Percentiles rank a stretch among this genome's conserved stretches.
Conservation (phyloP, 2,888 invertebrate genomes). For the Diaperis boleti region DNA sequence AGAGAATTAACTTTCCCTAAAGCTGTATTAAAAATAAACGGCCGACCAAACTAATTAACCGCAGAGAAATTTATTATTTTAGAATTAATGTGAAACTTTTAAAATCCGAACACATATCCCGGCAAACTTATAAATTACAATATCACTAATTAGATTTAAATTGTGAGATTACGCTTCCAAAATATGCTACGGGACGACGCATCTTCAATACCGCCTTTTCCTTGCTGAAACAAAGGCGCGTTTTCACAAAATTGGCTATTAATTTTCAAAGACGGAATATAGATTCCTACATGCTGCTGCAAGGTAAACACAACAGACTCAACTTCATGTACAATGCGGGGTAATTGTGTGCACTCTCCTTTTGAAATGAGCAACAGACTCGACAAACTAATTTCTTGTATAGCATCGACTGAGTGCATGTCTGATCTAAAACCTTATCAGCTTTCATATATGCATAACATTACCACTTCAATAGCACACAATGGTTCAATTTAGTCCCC, state of each 20-base stretch:
- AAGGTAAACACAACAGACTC: slow-evolving; percentile 31
- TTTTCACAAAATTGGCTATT: neutral
- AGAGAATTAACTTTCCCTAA: slow-evolving; percentile 32
- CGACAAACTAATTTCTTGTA: slow-evolving; percentile 42
- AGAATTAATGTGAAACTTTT: slow-evolving; percentile 27
- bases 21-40: slow-evolving; percentile 42
- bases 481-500: slow-evolving; percentile 38
- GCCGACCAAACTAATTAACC: slow-evolving; percentile 39
- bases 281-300: neutral
- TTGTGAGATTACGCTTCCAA: slow-evolving; percentile 17
- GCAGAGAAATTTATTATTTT: slow-evolving; percentile 29
- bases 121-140: slow-evolving; percentile 1
- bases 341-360: slow-evolving; percentile 38
- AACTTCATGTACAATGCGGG: slow-evolving; percentile 37
- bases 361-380: slow-evolving; percentile 28
- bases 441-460: slow-evolving; percentile 42
- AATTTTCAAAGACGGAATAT: neutral
- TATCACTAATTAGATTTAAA: slow-evolving; percentile 1
- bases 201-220: neutral
- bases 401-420: slow-evolving; percentile 18
- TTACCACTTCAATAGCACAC: slow-evolving; percentile 41
- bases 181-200: neutral
- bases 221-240: neutral
- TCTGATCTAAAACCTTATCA: slow-evolving; percentile 40
- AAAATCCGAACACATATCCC: neutral